Evolutionary conservation across 2,113 vertebrate species (phyloP), one percentile per base, ranked within the genome.

Genomic region (Xiphophorus couchianus): DNA sequence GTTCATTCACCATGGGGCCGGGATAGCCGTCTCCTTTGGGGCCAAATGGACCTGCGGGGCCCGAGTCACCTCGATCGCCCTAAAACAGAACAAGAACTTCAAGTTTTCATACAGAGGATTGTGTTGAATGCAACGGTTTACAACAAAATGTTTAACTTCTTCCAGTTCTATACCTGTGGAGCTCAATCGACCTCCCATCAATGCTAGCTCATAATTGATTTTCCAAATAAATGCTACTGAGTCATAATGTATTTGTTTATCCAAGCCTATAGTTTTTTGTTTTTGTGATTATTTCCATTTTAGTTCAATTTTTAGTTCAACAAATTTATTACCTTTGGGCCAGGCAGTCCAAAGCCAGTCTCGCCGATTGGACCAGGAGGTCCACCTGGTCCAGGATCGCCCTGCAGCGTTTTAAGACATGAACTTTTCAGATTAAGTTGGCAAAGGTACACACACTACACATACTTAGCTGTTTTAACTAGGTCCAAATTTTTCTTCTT

Each of bases 1-100:
- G n/a, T 14, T 15, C 66, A 12, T 76, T 96, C 90, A 97, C 97
- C 35, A 82, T 81, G 72, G 94, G 94, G 69, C 97, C 97, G 0
- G 95, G 95, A 81, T 94, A 96, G 6, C 96, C 96, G 1, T 97
- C 96, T 89, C 96, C 97, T 95, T 97, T 97, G 66, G 93, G 93
- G 60, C 96, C 97, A 29, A 92, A 92, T 68, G 94, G 95, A 69
- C 97, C 96, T 0, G 88, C 71, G 6, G 90, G 93, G 77, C 97
- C 97, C 60, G 86, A 71, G 61, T 92, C 89, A 61, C 96, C 96
- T 76, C 92, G 95, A 29, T 97, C 95, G 35, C 97, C 97, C 97
- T 98, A 33, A 29, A 70, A 15, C 10, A 51, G 14, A 63, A 35
- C 73, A n/a, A 78, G 11, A 31, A 22, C 30, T 29, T 15, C 25